Base-by-base conservation (phyloP, 1,140 invertebrate species). In the Piezodorus guildinii region DNA sequence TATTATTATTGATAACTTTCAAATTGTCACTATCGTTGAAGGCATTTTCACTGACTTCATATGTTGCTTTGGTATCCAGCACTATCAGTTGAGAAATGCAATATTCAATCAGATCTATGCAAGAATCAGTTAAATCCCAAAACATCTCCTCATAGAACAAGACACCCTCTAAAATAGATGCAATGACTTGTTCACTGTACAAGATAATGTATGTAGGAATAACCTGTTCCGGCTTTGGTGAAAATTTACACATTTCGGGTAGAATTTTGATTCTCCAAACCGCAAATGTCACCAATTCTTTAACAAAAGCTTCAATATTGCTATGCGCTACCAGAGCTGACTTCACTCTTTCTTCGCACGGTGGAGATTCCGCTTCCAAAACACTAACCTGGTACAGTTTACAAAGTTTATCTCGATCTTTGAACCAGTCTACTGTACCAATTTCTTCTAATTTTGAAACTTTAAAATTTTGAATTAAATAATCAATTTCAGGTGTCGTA, bases 101-200 rank as follows among this genome's bases (percentile, higher is more conserved):
- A 69, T 90, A 90, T 73, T 90, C 85, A n/a, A 89, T 76, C 1
- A 91, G 71, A 75, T 91, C 88, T 10, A 86, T 76, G 17, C 81
- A 76, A 10, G 81, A 75, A 58, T 90, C 87, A 49, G 80, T 80
- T 51, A 90, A 74, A 30, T 81, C 80, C 70, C 86, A 81, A 61
- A 80, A 83, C 25, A 83, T 81, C 69, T 84, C 85, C 10, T 80
- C 78, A 73, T 91, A 87, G 71, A 81, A 91, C 8, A 89, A 74
- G 43, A 88, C 78, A 10, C 84, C 81, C 74, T 91, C 88, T 34
- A 91, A 70, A 0, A 91, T 71, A 2, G 85, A 84, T 34, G 88
- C 76, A 25, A 79, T 79, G 0, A 82, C 77, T 9, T 79, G 81
- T 74, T 89, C 86, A 67, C 88, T 85, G 74, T 85, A 88, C 27